phyloP scores from a whole-genome alignment of 2,113 vertebrate species.

The Galbula dea region DNA sequence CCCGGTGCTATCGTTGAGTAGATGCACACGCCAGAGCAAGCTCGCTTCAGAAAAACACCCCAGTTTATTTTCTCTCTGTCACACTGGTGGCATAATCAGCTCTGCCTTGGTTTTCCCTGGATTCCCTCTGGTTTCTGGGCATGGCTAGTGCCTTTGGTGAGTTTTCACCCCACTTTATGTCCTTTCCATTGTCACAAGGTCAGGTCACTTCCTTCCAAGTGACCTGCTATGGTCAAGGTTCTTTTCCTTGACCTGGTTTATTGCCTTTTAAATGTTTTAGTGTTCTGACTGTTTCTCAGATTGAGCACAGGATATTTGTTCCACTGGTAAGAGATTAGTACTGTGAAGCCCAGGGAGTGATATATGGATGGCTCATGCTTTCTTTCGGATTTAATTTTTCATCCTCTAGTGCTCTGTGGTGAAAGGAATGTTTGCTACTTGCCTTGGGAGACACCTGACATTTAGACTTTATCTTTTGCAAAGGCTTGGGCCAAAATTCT shows the following conservation, averaged over 20 bases:
- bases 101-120: neutral
- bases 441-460: constrained; percentile 64
- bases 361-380: constrained; percentile 57
- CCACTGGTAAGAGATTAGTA: constrained; percentile 20
- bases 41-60: no score
- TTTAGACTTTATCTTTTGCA: constrained; percentile 62
- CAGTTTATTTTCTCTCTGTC: neutral
- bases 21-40: no score
- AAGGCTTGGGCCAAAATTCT: constrained; percentile 50
- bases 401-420: constrained; percentile 51
- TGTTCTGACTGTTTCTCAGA: constrained; percentile 27
- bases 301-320: constrained; percentile 45
- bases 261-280: constrained; percentile 39
- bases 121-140: neutral
- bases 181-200: neutral
- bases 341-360: constrained; percentile 43
- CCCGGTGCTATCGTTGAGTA: no score
- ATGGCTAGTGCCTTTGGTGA: neutral
- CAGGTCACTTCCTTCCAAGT: neutral
- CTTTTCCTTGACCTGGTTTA: constrained; percentile 22
- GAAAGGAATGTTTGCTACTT: constrained; percentile 45
- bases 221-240: constrained; percentile 27
- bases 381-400: constrained; percentile 66
- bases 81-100: neutral
- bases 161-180: neutral